A percentile compares a stretch with the other conserved stretches of the same genome.
Conservation (phyloP, 30 jellyfish, hydroid and myxozoan genomes). For the Hydractinia symbiolongicarpus region DNA sequence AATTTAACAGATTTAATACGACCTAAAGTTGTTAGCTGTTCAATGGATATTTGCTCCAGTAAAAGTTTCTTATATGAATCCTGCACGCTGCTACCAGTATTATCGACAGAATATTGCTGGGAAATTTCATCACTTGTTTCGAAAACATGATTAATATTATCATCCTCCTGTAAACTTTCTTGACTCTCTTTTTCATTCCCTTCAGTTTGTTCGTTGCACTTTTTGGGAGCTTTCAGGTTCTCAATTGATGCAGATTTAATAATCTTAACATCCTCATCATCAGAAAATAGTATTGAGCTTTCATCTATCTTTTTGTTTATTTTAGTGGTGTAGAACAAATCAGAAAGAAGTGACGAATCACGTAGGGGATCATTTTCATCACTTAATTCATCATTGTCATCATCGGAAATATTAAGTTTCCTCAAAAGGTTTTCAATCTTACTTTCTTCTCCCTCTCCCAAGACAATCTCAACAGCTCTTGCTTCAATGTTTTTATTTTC, state of each 20-base stretch:
- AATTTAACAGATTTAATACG: conserved; percentile 63
- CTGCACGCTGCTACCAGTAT: no score
- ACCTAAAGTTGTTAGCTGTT: conserved; percentile 48
- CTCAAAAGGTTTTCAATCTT: conserved; percentile 21
- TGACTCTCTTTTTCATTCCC: not conserved
- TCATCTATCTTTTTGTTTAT: conserved; percentile 34
- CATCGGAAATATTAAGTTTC: conserved; percentile 36
- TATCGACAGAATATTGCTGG: no score
- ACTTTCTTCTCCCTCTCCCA: conserved; percentile 32
- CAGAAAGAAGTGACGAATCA: conserved; percentile 58
- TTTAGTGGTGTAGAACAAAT: conserved; percentile 51
- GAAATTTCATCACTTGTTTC: no score
- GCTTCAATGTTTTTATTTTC: conserved; percentile 20
- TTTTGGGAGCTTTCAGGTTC: not conserved
- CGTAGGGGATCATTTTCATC: conserved; percentile 65
- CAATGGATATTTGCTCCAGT: conserved; percentile 57
- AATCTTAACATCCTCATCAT: conserved; percentile 29
- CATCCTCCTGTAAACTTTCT: no score
- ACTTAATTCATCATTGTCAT: conserved; percentile 43
- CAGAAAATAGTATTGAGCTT: conserved; percentile 49
- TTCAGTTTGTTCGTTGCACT: not conserved
- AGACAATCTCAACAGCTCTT: conserved; percentile 48
- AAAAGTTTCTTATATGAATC: not conserved
- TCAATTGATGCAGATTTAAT: not conserved
- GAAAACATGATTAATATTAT: no score